phyloP scores from a whole-genome alignment of 2,113 vertebrate species.

The Acinonyx jubatus region DNA sequence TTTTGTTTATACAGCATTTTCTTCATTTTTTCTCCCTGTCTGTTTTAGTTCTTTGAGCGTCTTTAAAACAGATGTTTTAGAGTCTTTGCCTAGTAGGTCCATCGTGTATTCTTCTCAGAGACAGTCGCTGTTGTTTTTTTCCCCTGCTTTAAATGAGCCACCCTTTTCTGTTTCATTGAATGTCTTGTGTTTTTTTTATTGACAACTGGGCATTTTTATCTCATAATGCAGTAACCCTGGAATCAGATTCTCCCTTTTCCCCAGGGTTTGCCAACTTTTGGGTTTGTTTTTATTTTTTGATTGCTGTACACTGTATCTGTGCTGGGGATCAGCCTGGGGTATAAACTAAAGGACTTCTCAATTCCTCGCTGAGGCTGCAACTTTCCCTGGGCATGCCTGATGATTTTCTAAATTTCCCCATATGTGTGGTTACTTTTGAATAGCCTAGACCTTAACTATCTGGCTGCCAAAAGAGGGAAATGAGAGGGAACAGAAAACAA shows the following conservation, averaged over 20 bases:
- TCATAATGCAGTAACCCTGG: background rate
- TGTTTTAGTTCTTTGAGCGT: background rate
- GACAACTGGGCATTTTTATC: background rate
- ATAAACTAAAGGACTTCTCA: background rate
- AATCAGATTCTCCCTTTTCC: background rate
- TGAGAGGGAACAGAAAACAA: background rate
- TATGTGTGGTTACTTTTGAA: background rate
- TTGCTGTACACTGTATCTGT: background rate
- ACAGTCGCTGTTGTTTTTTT: background rate
- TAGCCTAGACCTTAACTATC: background rate
- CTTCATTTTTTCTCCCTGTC: background rate
- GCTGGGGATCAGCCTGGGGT: background rate
- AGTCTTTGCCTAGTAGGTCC: background rate
- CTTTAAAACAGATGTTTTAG: background rate
- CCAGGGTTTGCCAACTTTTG: background rate
- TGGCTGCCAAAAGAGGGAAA: background rate
- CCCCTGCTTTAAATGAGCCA: background rate
- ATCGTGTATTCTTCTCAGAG: background rate
- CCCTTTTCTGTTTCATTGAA: background rate
- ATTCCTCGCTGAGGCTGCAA: background rate
- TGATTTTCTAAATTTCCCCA: background rate
- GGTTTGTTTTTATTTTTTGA: background rate
- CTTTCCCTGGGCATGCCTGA: background rate
- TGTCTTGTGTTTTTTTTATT: background rate
- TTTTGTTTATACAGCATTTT: background rate